These are phyloP conservation scores for Chirona hameri DNA, from an alignment of 2,888 invertebrate genomes.

Conservation along the genomic window DNA sequence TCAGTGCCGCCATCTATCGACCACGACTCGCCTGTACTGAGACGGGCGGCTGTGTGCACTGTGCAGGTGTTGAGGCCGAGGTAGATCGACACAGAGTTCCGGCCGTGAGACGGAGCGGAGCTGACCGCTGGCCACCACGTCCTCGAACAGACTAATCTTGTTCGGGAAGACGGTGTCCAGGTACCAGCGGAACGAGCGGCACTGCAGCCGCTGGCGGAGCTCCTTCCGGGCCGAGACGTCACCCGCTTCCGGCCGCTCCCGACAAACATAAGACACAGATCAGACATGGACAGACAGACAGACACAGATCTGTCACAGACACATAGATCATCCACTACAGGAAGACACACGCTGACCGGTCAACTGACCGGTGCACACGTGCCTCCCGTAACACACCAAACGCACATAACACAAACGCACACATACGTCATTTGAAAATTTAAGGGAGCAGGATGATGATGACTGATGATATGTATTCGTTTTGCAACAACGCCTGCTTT, in stretches of 20 bases:
- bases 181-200: conserved; percentile 39
- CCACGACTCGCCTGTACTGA: neutral
- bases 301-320: too few species aligned
- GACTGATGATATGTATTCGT: too few species aligned
- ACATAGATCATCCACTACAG: too few species aligned
- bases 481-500: too few species aligned
- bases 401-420: too few species aligned
- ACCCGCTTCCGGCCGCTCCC: conserved; percentile 35
- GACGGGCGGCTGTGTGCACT: neutral
- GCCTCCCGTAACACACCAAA: too few species aligned
- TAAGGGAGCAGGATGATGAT: too few species aligned
- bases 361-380: too few species aligned
- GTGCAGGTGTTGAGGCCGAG: neutral
- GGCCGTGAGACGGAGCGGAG: conserved; percentile 32
- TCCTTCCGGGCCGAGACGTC: conserved; percentile 37
- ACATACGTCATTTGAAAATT: too few species aligned
- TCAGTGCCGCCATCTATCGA: too few species aligned
- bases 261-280: neutral
- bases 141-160: conserved; percentile 40
- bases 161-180: conserved; percentile 39
- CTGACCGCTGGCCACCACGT: conserved; percentile 39
- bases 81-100: neutral
- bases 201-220: conserved; percentile 36
- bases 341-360: too few species aligned
- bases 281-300: too few species aligned